A percentile compares a stretch with the other conserved stretches of the same genome.
Conservation (phyloP, 2,113 vertebrate species). For the Hippocampus abdominalis region DNA sequence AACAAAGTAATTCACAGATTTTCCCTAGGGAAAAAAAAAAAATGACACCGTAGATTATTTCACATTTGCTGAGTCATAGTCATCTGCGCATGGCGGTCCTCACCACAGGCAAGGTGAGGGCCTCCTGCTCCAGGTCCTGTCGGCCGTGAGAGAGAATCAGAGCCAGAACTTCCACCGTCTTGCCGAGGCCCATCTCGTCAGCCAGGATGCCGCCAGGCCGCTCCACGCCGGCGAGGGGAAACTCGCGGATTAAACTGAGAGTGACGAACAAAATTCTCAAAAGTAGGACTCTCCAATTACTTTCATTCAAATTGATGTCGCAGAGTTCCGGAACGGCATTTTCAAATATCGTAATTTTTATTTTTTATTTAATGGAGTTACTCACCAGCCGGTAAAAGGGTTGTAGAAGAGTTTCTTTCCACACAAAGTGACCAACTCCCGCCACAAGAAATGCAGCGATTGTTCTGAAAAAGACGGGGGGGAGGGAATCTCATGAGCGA, state of each 20-base stretch:
- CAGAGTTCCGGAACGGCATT: neutral
- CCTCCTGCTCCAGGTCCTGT: conserved; percentile 78
- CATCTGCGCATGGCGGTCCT: conserved; percentile 23
- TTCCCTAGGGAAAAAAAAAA: conserved; percentile 68
- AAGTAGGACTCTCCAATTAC: no score
- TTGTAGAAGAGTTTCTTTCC: conserved; percentile 93
- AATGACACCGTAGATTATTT: neutral
- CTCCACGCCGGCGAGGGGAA: conserved; percentile 81
- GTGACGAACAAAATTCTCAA: neutral
- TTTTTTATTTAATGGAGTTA: neutral
- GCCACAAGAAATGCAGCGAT: conserved; percentile 86
- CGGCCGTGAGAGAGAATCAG: conserved; percentile 88
- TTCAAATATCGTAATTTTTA: no score
- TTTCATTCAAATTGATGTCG: no score
- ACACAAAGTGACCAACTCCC: conserved; percentile 83
- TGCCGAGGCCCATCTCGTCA: conserved; percentile 98
- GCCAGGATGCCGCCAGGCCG: conserved; percentile 96
- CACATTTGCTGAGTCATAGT: neutral
- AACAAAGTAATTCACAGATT: conserved; percentile 89
- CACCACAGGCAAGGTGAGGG: conserved; percentile 85
- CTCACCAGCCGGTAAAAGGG: conserved; percentile 93
- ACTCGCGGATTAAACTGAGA: conserved; percentile 84
- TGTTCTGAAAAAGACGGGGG: conserved; percentile 70
- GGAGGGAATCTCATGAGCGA: neutral
- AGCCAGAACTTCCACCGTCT: conserved; percentile 95